A percentile compares a stretch with the other conserved stretches of the same genome.
Evolutionary conservation across 2,797 vertebrate species (phyloP).

Genomic region (Chlorospingus semifuscus): DNA sequence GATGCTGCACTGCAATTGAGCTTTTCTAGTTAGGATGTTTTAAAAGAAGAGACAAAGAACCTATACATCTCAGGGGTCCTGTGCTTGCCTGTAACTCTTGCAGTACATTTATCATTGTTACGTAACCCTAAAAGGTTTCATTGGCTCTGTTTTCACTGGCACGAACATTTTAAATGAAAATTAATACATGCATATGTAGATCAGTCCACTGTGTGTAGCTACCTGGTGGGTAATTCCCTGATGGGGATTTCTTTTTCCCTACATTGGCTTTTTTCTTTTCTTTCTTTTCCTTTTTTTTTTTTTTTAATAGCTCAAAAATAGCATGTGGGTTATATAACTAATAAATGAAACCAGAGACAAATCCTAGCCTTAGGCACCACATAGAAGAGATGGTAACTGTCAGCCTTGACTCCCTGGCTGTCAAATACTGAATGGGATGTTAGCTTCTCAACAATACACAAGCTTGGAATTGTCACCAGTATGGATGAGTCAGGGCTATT

Average conservation of each 20-base stretch:
- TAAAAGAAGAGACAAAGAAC: neutral
- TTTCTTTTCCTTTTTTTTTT: neutral
- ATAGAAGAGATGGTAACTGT: conserved; percentile 4
- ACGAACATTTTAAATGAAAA: neutral
- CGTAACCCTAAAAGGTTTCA: neutral
- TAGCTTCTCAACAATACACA: conserved; percentile 23
- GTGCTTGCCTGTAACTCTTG: neutral
- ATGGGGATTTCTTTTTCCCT: neutral
- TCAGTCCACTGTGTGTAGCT: neutral
- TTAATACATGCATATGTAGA: neutral
- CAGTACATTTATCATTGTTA: conserved; percentile 47
- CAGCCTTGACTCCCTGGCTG: neutral
- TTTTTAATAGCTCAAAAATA: conserved; percentile 8
- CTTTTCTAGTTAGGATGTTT: neutral
- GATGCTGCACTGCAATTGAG: neutral
- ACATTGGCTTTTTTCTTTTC: neutral
- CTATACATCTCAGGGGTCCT: neutral
- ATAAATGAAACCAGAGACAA: conserved; percentile 48
- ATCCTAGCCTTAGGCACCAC: neutral
- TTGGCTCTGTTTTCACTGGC: neutral
- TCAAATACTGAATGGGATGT: conserved; percentile 1
- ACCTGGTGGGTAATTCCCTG: conserved; percentile 11
- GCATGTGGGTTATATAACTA: conserved; percentile 43
- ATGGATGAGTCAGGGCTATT: neutral
- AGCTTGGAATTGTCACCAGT: conserved; percentile 19